phyloP scores from a whole-genome alignment of 2,113 vertebrate species.

The Hassar affinis region DNA sequence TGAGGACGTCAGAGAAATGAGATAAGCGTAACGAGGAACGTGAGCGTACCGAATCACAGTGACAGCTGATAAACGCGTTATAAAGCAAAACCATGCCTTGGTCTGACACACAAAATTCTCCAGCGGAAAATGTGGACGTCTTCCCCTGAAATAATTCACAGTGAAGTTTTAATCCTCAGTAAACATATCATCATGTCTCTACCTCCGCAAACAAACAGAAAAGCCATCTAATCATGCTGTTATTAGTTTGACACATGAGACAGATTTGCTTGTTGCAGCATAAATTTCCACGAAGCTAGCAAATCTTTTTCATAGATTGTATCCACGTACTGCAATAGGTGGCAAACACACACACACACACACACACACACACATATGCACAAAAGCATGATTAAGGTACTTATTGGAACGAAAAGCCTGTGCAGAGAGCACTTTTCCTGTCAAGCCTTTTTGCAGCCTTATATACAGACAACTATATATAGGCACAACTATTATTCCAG shows the following conservation, averaged over 20 bases:
- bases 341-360: conserved; percentile 5
- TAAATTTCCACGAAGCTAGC: conserved; percentile 35
- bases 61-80: conserved; percentile 49
- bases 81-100: conserved; percentile 38
- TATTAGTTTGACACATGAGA: conserved; percentile 27
- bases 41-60: conserved; percentile 32
- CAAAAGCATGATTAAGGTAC: not conserved
- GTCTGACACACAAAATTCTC: conserved; percentile 26
- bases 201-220: conserved; percentile 17
- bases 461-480: conserved; percentile 39
- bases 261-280: conserved; percentile 39
- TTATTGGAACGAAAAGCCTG: not conserved
- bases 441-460: conserved; percentile 28
- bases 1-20: conserved; percentile 35
- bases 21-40: conserved; percentile 42
- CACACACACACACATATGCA: conserved; percentile 27
- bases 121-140: not conserved
- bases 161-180: not conserved
- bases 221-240: conserved; percentile 21
- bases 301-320: conserved; percentile 10
- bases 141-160: not conserved
- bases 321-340: not conserved
- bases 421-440: conserved; percentile 34
- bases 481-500: conserved; percentile 41
- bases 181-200: not conserved